Evolutionary conservation across 53 echinoderm and acorn worm species (phyloP).

Genomic region (Hippasteria phrygiana): DNA sequence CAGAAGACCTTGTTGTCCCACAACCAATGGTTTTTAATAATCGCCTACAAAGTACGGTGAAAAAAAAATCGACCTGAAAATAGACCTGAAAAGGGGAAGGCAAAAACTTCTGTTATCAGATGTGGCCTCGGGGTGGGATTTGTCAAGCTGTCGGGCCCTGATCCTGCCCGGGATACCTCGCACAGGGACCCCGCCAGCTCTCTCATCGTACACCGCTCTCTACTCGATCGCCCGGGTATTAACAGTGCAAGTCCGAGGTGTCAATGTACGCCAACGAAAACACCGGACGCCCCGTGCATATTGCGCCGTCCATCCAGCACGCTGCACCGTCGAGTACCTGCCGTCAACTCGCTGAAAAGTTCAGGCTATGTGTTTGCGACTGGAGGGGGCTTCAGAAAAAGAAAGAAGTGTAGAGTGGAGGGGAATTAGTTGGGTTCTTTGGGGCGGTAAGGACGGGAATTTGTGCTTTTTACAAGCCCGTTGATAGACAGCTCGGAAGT

Average conservation of each 20-base stretch:
- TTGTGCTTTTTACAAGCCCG: constrained; percentile 43
- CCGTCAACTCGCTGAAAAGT: constrained; percentile 37
- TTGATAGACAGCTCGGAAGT: constrained; percentile 50
- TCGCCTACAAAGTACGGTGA: not conserved
- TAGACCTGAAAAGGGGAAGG: not conserved
- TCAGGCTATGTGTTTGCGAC: constrained; percentile 10
- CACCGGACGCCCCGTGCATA: not conserved
- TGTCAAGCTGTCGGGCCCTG: constrained; percentile 47
- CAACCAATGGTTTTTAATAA: constrained; percentile 2
- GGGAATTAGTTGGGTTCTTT: constrained; percentile 34
- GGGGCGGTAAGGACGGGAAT: constrained; percentile 14
- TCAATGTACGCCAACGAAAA: constrained; percentile 52
- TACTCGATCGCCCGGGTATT: constrained; percentile 1
- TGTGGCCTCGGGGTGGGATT: constrained; percentile 44
- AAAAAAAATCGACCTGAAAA: not conserved
- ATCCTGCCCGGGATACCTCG: constrained; percentile 11
- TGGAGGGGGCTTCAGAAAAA: constrained; percentile 4
- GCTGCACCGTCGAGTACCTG: not conserved
- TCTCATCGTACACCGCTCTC: not conserved
- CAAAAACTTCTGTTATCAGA: constrained; percentile 47
- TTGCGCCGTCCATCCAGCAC: not conserved
- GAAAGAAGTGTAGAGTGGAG: not conserved
- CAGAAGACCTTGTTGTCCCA: not conserved
- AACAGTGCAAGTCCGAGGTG: constrained; percentile 50
- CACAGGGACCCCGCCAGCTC: not conserved